Evolutionary conservation across 2,888 invertebrate genomes (phyloP), one percentile per base, ranked within the genome.

Genomic region (Hipparchia sbordonii): DNA sequence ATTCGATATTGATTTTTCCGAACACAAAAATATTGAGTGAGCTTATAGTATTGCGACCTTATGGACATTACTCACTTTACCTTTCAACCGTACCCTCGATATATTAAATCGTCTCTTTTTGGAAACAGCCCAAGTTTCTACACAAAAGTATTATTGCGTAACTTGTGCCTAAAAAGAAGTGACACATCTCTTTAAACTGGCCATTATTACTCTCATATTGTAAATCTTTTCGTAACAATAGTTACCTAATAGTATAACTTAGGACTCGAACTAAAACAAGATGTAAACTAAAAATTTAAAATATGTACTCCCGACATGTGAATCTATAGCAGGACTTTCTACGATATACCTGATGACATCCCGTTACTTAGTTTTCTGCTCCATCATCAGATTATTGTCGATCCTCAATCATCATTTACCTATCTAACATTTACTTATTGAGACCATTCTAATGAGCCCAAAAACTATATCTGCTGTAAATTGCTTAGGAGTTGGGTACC

Each of bases 101-200:
- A 54, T 66, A 54, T 66, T 65, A 52, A 52, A 57, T 57, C 7
- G 48, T 33, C 67, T 59, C 6, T 59, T 59, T 57, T 59, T 68
- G 67, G 67, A 68, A 46, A 59, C 57, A 48, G 12, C 48, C 67
- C 67, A 68, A 68, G 46, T 59, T 13, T 59, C 52, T 12, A 56
- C 67, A 67, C 59, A 59, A 62, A 68, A 59, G n/a, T n/a, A 48
- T 48, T 68, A 13, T 67, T 67, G 57, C 67, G 57, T 59, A 67
- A 68, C 48, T 68, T 59, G 10, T 59, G 23, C 67, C 33, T 48
- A 48, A 13, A 56, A 67, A 56, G 52, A 67, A 39, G 2, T n/a
- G 1, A 39, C 39, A 54, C 52, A 54, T n/a, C 45, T 56, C 54
- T 54, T 66, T 66, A 39, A 66, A 66, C 54, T 39, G n/a, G 45